A percentile compares a stretch with the other conserved stretches of the same genome.
Conservation (phyloP, 2,888 invertebrate species). For the Choreutis nemorana region DNA sequence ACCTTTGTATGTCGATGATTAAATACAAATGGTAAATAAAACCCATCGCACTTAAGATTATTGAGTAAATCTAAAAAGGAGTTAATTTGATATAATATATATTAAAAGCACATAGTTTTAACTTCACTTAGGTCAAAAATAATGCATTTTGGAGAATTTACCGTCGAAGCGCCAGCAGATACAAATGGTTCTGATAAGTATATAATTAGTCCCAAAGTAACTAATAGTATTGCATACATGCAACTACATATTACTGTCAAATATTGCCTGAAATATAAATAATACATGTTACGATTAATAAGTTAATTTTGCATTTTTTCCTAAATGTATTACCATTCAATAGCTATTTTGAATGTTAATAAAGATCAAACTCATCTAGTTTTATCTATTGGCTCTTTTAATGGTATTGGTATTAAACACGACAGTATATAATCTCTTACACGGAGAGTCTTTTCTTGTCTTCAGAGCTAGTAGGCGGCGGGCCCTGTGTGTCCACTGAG, state of each 20-base stretch:
- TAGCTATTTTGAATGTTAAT: too few relatives aligned
- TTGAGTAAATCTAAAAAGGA: conserved; percentile 74
- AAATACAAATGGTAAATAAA: conserved; percentile 69
- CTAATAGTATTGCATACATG: conserved; percentile 73
- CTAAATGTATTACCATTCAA: neutral
- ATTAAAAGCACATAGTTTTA: too few relatives aligned
- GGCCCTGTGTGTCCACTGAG: conserved; percentile 51
- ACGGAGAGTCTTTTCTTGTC: conserved; percentile 51
- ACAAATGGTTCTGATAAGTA: conserved; percentile 69
- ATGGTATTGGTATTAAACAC: too few relatives aligned
- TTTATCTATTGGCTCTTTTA: too few relatives aligned
- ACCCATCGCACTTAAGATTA: conserved; percentile 65
- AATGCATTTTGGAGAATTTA: conserved; percentile 24
- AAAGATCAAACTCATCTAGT: too few relatives aligned
- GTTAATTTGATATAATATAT: too few relatives aligned
- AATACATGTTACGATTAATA: conserved; percentile 7
- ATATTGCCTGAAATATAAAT: conserved; percentile 58
- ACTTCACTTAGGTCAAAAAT: neutral
- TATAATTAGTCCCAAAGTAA: conserved; percentile 72
- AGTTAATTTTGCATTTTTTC: neutral
- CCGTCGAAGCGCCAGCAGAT: conserved; percentile 51
- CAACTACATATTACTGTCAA: conserved; percentile 69
- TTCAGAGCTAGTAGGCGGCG: conserved; percentile 48
- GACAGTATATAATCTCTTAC: conserved; percentile 22
- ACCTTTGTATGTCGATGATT: conserved; percentile 68